These are phyloP conservation scores for Eupithecia inturbata DNA, from an alignment of 2,888 invertebrate species.

Conservation along the genomic window DNA sequence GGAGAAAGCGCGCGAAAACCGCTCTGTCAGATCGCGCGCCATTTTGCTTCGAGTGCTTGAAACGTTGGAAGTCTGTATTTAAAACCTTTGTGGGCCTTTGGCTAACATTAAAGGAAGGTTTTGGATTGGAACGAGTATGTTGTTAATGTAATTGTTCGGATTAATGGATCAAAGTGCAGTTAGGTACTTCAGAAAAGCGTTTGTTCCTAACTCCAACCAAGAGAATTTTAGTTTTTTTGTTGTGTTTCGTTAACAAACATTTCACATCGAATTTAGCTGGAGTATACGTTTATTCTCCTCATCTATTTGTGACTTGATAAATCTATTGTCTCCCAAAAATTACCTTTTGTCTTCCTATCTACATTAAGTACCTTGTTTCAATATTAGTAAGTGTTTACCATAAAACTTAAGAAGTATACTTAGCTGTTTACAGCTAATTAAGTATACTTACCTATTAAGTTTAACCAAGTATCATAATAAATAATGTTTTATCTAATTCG, in stretches of 20 bases:
- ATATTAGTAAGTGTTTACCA: too few species aligned
- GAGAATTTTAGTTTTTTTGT: too few species aligned
- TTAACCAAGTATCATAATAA: too few species aligned
- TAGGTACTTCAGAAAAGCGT: background rate
- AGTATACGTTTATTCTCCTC: background rate
- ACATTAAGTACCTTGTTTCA: background rate
- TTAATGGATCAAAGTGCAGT: background rate
- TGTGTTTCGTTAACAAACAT: too few species aligned
- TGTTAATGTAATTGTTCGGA: slow-evolving; percentile 18
- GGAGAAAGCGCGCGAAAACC: slow-evolving; percentile 67
- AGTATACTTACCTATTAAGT: too few species aligned
- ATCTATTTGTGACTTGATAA: background rate
- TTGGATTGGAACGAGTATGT: slow-evolving; percentile 6
- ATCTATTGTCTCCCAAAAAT: background rate
- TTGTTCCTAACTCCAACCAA: background rate
- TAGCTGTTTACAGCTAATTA: too few species aligned
- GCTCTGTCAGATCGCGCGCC: slow-evolving; percentile 74
- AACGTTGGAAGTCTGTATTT: slow-evolving; percentile 39
- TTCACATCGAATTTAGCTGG: too few species aligned
- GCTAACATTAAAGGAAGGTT: slow-evolving; percentile 19
- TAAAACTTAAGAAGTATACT: too few species aligned
- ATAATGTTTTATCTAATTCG: too few species aligned
- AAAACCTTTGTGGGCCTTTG: slow-evolving; percentile 44
- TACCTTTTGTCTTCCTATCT: background rate
- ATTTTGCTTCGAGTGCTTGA: slow-evolving; percentile 61